Conservation (phyloP, 2,113 vertebrate genomes). For the Mohoua ochrocephala region DNA sequence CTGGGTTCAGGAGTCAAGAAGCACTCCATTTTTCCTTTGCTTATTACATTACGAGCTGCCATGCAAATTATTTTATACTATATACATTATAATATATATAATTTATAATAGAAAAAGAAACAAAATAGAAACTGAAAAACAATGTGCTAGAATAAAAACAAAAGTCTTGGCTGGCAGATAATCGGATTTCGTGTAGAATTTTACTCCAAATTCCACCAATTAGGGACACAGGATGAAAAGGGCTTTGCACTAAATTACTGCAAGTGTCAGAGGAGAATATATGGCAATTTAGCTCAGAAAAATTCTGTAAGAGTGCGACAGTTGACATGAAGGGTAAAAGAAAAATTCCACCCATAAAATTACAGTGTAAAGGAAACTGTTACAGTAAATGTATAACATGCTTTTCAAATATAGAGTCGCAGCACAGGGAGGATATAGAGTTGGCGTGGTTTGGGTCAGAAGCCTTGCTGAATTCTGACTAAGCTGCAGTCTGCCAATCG, state of each 20-base stretch:
- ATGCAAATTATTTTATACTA: background rate
- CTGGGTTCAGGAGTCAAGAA: background rate
- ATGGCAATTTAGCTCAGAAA: conserved; percentile 23
- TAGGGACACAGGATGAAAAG: background rate
- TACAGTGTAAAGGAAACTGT: conserved; percentile 56
- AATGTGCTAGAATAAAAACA: background rate
- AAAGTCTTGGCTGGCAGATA: background rate
- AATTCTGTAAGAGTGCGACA: background rate
- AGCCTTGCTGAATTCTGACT: conserved; percentile 19
- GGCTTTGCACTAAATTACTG: background rate
- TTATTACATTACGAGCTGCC: background rate
- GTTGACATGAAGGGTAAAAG: conserved; percentile 24
- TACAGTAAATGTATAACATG: conserved; percentile 15
- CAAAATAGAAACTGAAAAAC: background rate
- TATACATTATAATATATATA: background rate
- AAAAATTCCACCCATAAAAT: conserved; percentile 56
- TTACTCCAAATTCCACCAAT: background rate
- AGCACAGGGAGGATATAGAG: background rate
- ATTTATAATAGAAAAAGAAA: background rate
- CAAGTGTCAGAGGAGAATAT: conserved; percentile 2
- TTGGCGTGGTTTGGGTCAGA: conserved; percentile 37
- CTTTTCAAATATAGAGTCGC: conserved; percentile 27
- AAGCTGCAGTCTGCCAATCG: conserved; percentile 6
- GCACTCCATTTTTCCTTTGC: background rate
- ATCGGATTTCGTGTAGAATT: background rate